Percentiles rank a stretch among this genome's conserved stretches.
phyloP scores from a whole-genome alignment of 2,113 vertebrate species.

The Alligator sinensis region DNA sequence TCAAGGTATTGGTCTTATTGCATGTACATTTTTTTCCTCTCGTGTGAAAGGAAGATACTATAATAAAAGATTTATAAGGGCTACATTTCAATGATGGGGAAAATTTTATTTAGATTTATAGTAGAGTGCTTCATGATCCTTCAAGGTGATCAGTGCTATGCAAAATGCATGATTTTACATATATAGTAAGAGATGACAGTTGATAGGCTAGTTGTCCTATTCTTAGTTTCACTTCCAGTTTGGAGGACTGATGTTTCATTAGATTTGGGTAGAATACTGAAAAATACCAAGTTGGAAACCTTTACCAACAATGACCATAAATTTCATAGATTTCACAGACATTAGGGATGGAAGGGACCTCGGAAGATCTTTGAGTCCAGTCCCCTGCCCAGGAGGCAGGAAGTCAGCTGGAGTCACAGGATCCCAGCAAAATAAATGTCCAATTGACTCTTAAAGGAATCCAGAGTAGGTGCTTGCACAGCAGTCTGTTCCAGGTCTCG shows the following conservation, averaged over 20 bases:
- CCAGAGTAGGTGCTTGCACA: too few relatives aligned
- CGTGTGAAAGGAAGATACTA: not conserved
- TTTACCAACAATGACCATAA: not conserved
- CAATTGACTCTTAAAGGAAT: too few relatives aligned
- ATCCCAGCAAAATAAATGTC: too few relatives aligned
- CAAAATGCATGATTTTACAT: not conserved
- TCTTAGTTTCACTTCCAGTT: not conserved
- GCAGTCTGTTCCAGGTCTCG: too few relatives aligned
- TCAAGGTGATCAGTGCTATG: not conserved
- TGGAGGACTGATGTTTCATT: not conserved
- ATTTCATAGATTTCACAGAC: not conserved
- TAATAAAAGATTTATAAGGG: not conserved
- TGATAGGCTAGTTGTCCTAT: not conserved
- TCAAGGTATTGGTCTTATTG: not conserved
- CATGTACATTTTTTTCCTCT: not conserved
- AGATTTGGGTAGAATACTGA: not conserved
- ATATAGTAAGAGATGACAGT: not conserved
- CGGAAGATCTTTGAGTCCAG: too few relatives aligned
- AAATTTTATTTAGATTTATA: not conserved
- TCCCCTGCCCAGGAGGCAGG: too few relatives aligned
- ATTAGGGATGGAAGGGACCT: too few relatives aligned
- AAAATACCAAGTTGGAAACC: rapidly evolving
- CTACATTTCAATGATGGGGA: not conserved
- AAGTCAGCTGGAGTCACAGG: too few relatives aligned
- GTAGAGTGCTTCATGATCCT: not conserved